A percentile compares a stretch with the other conserved stretches of the same genome.
Conservation (phyloP, 1,140 invertebrate genomes). For the Diorhabda sublineata region DNA sequence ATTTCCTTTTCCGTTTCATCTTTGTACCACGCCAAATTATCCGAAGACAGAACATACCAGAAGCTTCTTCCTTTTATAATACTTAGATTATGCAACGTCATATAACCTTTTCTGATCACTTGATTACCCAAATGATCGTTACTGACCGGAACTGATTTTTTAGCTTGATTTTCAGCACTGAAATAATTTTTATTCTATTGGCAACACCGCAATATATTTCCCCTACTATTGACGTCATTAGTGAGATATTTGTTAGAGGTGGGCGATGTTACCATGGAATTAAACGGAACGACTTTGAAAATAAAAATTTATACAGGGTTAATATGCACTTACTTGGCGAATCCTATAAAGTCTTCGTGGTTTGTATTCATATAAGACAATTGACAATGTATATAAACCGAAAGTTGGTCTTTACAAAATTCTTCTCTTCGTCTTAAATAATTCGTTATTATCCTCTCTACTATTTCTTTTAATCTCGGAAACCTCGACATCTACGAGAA, state of each 20-base stretch:
- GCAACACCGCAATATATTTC: too few species aligned
- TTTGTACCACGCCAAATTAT: slow-evolving; percentile 98
- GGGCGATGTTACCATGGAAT: too few species aligned
- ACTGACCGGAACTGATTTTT: slow-evolving; percentile 78
- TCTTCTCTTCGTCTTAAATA: slow-evolving; percentile 92
- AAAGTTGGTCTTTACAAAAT: slow-evolving; percentile 91
- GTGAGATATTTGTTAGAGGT: too few species aligned
- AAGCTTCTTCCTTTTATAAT: slow-evolving; percentile 96
- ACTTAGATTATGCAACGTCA: slow-evolving; percentile 95
- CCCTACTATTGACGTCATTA: too few species aligned
- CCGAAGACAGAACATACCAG: slow-evolving; percentile 99
- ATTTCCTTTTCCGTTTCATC: slow-evolving; percentile 99
- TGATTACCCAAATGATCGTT: slow-evolving; percentile 87
- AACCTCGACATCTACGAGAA: slow-evolving; percentile 86
- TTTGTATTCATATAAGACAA: slow-evolving; percentile 99
- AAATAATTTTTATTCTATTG: slow-evolving; percentile 35
- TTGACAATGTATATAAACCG: slow-evolving; percentile 92
- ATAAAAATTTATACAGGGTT: too few species aligned
- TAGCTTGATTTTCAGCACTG: slow-evolving; percentile 94
- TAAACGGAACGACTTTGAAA: too few species aligned
- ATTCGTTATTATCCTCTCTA: slow-evolving; percentile 93
- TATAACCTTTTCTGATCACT: slow-evolving; percentile 98
- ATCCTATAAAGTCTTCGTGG: slow-evolving; percentile 99
- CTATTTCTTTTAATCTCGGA: slow-evolving; percentile 94
- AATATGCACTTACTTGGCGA: slow-evolving; percentile 83